Base-by-base conservation (phyloP, 2,888 invertebrate genomes). In the Hirtodrosophila histrioides region DNA sequence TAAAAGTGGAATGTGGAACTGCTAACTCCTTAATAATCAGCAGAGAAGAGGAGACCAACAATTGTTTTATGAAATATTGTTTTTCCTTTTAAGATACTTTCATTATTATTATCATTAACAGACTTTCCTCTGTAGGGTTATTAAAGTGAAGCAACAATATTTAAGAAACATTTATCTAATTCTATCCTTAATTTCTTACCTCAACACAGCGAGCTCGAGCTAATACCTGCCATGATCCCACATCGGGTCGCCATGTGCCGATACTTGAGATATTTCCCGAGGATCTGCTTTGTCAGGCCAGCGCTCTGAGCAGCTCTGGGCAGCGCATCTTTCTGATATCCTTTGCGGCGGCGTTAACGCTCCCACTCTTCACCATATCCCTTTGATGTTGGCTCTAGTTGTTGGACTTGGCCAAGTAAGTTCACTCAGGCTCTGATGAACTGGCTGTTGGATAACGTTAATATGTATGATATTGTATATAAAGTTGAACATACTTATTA, bases 211-310 rank as follows among this genome's bases (percentile, higher is more conserved):
- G 91, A 39, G 94, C 95, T 9, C 93, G 95, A 60, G 93, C 94
- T 76, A 95, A 95, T 67, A 94, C 94, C 12, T 96, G 96, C 91
- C 94, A 94, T 56, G 95, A 95, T 90, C 92, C 93, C 33, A 92
- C 93, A 48, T 93, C 93, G 3, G 94, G 94, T 17, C 92, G 93
- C 4, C 93, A 93, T 65, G 92, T 95, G 68, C 95, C 95, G 4
- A 94, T 96, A 64, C 93, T 96, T 50, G 95, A 95, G 86, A 93
- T 96, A 50, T 94, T 95, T 56, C 95, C 96, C 3, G 96, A 96
- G 91, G 95, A 96, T 88, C 94, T 96, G 78, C 94, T 95, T 73
- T 97, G 97, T 90, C 96, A 97, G 91, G 97, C 97, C 51, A 96
- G 96, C 88, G 97, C 97, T 0, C 93, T 97, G 61, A 96, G 96